Evolutionary conservation across 2,888 invertebrate species (phyloP).

Genomic region (Drosophila pullipes): DNA sequence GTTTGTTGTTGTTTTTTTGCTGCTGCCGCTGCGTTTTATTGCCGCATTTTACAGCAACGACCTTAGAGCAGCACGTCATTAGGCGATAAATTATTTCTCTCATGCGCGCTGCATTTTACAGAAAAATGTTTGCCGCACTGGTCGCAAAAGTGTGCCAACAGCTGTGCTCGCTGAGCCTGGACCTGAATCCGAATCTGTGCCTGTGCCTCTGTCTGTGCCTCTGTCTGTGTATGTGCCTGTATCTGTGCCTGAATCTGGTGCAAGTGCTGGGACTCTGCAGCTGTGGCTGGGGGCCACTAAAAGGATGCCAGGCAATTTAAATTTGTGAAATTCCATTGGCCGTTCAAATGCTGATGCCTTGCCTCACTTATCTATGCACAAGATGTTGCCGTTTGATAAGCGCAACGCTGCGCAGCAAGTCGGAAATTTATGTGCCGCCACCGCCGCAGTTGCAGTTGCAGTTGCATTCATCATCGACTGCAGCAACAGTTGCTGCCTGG

Average conservation of each 20-base stretch:
- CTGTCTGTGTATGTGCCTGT: constrained; percentile 13
- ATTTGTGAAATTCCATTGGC: constrained; percentile 80
- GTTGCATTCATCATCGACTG: constrained; percentile 71
- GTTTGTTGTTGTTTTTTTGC: not conserved
- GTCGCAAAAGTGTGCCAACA: constrained; percentile 73
- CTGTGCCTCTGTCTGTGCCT: constrained; percentile 26
- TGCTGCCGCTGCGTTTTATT: constrained; percentile 59
- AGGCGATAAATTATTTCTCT: constrained; percentile 76
- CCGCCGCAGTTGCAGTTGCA: constrained; percentile 42
- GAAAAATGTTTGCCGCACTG: constrained; percentile 67
- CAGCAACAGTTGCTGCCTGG: constrained; percentile 68
- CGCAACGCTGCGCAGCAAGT: constrained; percentile 65
- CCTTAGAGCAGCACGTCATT: constrained; percentile 80
- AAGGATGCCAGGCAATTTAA: constrained; percentile 80
- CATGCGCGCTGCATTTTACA: constrained; percentile 71
- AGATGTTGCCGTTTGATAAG: constrained; percentile 81
- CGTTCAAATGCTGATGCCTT: constrained; percentile 34
- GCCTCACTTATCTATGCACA: constrained; percentile 76
- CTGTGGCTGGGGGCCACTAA: constrained; percentile 56
- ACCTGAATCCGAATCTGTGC: constrained; percentile 23
- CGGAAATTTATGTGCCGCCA: constrained; percentile 72
- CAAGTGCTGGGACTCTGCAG: constrained; percentile 28
- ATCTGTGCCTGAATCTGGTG: constrained; percentile 45
- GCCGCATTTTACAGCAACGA: constrained; percentile 67
- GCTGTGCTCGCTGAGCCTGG: constrained; percentile 52